Percentiles rank a stretch among this genome's conserved stretches.
Conservation (phyloP, 2,113 vertebrate genomes). For the Toxotes chatareus region DNA sequence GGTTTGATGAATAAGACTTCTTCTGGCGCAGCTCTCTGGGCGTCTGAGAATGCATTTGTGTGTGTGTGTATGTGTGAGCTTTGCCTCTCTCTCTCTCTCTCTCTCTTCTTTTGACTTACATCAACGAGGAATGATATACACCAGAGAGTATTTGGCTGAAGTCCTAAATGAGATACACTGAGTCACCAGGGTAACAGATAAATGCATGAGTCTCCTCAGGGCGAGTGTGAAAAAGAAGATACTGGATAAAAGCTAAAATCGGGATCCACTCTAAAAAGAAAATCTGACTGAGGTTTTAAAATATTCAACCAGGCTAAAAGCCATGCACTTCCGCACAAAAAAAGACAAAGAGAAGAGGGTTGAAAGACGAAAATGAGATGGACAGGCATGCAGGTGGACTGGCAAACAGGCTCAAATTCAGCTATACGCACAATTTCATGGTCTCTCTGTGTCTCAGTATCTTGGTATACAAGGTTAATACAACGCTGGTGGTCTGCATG, state of each 20-base stretch:
- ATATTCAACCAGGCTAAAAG: slow-evolving; percentile 5
- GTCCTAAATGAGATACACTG: slow-evolving; percentile 47
- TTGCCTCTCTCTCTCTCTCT: slow-evolving; percentile 6
- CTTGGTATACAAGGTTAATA: slow-evolving; percentile 36
- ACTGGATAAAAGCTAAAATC: slow-evolving; percentile 9
- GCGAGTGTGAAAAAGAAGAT: slow-evolving; percentile 8
- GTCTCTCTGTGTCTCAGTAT: slow-evolving; percentile 43
- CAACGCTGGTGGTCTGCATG: slow-evolving; percentile 74
- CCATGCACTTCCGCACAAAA: background rate
- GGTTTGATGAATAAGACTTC: slow-evolving; percentile 65
- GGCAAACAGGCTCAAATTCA: slow-evolving; percentile 25
- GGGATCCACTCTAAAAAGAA: background rate
- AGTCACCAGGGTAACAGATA: slow-evolving; percentile 47
- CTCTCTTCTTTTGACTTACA: slow-evolving; percentile 34
- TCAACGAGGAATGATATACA: slow-evolving; percentile 47
- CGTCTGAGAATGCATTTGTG: slow-evolving; percentile 5
- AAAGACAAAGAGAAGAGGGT: background rate
- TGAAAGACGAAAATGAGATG: slow-evolving; percentile 38
- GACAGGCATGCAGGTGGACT: slow-evolving; percentile 55
- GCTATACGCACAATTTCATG: slow-evolving; percentile 46
- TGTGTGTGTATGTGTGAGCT: slow-evolving; percentile 10
- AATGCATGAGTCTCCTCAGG: background rate
- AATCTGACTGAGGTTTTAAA: background rate
- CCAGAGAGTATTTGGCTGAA: slow-evolving; percentile 59
- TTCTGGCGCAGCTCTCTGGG: slow-evolving; percentile 49